These are phyloP conservation scores for Ctenochaetus hawaiiensis DNA, from an alignment of 2,797 vertebrate genomes.

Conservation along the genomic window DNA sequence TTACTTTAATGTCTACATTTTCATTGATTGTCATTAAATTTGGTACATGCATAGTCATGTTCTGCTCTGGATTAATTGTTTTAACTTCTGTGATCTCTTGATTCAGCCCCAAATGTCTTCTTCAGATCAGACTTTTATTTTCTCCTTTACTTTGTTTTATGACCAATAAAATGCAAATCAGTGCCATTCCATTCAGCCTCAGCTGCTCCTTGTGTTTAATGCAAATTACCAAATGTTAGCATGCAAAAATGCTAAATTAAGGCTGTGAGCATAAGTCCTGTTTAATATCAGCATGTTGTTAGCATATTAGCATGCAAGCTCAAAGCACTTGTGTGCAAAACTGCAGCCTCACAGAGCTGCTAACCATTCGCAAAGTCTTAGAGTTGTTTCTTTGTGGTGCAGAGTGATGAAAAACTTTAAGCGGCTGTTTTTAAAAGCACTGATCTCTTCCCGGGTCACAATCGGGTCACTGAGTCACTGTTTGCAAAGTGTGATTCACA, in stretches of 20 bases:
- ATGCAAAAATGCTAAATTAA: not conserved
- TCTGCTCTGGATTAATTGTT: not conserved
- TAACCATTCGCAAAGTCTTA: too few relatives aligned
- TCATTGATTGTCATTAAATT: not conserved
- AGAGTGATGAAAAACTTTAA: slow-evolving; percentile 7
- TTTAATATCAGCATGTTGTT: too few relatives aligned
- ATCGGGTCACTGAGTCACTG: not conserved
- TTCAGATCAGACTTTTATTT: not conserved
- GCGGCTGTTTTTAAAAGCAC: not conserved
- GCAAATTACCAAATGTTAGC: not conserved
- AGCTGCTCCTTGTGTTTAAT: not conserved
- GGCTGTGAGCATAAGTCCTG: not conserved
- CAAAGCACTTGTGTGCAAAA: not conserved
- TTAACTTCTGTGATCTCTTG: not conserved
- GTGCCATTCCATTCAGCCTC: not conserved
- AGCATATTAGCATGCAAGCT: not conserved
- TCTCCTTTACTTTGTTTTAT: not conserved
- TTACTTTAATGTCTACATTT: not conserved
- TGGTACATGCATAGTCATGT: not conserved
- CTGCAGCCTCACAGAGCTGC: too few relatives aligned
- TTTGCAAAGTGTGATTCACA: not conserved
- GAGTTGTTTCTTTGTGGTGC: not conserved
- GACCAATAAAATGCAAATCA: not conserved
- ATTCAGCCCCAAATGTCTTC: not conserved
- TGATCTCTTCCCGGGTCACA: not conserved